phyloP scores from a whole-genome alignment of 2,888 invertebrate species.

The Apotomis capreana region DNA sequence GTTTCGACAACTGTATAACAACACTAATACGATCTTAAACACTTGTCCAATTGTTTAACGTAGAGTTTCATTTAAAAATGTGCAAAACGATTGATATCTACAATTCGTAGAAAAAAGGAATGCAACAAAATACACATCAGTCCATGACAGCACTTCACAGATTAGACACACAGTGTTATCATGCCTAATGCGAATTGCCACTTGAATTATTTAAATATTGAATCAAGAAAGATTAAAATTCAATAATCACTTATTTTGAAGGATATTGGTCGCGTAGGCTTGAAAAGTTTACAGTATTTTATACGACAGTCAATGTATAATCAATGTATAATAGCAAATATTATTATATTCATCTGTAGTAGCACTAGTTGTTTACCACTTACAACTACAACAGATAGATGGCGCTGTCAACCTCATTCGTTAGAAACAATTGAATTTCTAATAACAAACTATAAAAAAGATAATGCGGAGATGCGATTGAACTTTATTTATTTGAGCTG shows the following conservation, averaged over 20 bases:
- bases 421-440: not conserved
- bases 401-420: not conserved
- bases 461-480: not conserved
- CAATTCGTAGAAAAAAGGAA: slow-evolving; percentile 53
- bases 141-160: slow-evolving; percentile 43
- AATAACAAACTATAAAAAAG: not conserved
- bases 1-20: slow-evolving; percentile 47
- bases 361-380: not conserved
- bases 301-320: not conserved
- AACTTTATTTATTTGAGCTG: no score
- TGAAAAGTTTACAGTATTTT: no score
- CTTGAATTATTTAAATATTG: not conserved
- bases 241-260: no score
- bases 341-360: not conserved
- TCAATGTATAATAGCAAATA: not conserved
- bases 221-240: no score
- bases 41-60: slow-evolving; percentile 51
- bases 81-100: slow-evolving; percentile 46
- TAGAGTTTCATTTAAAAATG: slow-evolving; percentile 48
- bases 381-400: not conserved
- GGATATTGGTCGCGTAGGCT: no score
- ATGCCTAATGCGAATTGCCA: not conserved
- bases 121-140: slow-evolving; percentile 55
- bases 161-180: slow-evolving; percentile 10
- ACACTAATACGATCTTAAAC: slow-evolving; percentile 45